Conservation (phyloP, 2,888 invertebrate genomes). For the Drosophila leonis region DNA sequence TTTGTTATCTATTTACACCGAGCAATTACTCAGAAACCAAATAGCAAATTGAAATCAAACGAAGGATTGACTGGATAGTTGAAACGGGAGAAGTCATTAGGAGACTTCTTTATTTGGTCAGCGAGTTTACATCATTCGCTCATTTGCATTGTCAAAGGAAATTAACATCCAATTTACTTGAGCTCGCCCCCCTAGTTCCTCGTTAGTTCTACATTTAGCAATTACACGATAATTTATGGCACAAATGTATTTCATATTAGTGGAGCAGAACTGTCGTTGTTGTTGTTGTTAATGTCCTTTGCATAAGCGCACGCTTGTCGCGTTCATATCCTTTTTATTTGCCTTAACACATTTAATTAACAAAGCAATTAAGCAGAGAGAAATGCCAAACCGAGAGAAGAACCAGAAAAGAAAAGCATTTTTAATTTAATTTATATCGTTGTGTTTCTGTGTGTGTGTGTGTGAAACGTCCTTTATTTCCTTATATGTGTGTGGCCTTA, state of each 20-base stretch:
- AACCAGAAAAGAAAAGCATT: conserved; percentile 55
- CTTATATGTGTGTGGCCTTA: conserved; percentile 25
- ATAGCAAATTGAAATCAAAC: not conserved
- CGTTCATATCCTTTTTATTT: conserved; percentile 61
- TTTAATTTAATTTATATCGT: conserved; percentile 72
- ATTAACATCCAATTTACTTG: conserved; percentile 59
- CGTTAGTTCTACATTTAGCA: conserved; percentile 38
- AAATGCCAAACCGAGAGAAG: conserved; percentile 53
- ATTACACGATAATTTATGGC: conserved; percentile 69
- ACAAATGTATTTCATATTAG: conserved; percentile 73
- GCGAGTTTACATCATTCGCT: conserved; percentile 49
- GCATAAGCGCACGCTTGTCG: conserved; percentile 56
- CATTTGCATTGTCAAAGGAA: conserved; percentile 56
- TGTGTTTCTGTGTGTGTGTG: conserved; percentile 13
- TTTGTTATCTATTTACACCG: not conserved
- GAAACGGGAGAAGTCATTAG: conserved; percentile 3
- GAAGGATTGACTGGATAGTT: not conserved
- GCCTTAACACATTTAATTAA: conserved; percentile 79
- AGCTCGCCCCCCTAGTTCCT: conserved; percentile 6
- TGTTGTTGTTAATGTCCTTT: conserved; percentile 67
- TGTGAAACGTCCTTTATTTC: conserved; percentile 15
- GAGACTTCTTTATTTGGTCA: conserved; percentile 17
- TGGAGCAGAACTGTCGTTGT: conserved; percentile 20
- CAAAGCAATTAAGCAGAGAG: conserved; percentile 79
- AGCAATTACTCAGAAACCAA: not conserved